These are phyloP conservation scores for Lypha dubia DNA, from an alignment of 2,888 invertebrate species.

Conservation along the genomic window DNA sequence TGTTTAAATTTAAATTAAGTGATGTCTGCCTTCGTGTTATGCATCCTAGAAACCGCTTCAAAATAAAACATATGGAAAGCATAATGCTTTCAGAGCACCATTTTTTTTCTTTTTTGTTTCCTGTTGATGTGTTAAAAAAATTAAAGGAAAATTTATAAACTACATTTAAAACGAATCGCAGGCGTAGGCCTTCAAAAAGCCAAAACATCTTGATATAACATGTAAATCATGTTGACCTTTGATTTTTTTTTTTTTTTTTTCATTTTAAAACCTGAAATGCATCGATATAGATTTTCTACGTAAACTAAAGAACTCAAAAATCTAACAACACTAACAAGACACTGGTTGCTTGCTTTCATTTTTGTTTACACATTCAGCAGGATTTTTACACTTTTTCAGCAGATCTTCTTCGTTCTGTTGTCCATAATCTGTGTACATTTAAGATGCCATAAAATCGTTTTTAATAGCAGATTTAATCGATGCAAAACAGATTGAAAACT, in stretches of 20 bases:
- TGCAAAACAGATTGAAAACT: conserved; percentile 65
- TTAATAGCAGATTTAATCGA: conserved; percentile 69
- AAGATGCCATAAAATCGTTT: conserved; percentile 64
- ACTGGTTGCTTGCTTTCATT: conserved; percentile 42
- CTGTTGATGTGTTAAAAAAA: no score
- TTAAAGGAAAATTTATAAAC: no score
- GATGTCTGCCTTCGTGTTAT: no score
- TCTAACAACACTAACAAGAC: conserved; percentile 5
- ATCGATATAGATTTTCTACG: not conserved
- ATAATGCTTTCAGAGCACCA: no score
- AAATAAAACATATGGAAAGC: no score
- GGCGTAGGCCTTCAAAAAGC: no score
- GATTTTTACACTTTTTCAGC: conserved; percentile 16
- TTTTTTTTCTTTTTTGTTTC: no score
- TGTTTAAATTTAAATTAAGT: no score
- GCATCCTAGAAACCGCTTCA: no score
- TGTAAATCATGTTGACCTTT: no score
- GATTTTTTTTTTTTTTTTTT: not conserved
- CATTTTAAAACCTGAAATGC: not conserved
- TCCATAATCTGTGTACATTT: conserved; percentile 64
- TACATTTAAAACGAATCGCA: no score
- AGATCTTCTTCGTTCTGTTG: conserved; percentile 11
- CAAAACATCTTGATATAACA: no score
- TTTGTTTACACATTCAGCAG: conserved; percentile 43
- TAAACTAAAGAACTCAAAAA: not conserved